Conservation (phyloP, 2,888 invertebrate species). For the Aporophyla nigra region DNA sequence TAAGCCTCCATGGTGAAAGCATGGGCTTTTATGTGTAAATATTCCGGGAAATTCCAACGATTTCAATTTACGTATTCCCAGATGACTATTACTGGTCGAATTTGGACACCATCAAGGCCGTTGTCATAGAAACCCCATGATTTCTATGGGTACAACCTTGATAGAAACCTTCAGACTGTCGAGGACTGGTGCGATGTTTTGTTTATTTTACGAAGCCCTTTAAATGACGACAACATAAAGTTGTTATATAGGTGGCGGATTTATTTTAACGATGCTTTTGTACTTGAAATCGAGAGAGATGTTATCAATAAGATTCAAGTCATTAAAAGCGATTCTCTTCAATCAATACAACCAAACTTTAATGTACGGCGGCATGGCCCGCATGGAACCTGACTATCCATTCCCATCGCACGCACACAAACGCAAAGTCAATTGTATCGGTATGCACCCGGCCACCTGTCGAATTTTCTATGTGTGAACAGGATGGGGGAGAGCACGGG, state of each 20-base stretch:
- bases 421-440: slow-evolving; percentile 49
- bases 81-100: background rate
- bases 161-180: slow-evolving; percentile 34
- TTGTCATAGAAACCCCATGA: slow-evolving; percentile 45
- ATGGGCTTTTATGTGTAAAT: background rate
- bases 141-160: slow-evolving; percentile 46
- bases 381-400: slow-evolving; percentile 22
- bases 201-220: background rate
- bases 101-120: slow-evolving; percentile 30
- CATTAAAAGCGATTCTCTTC: background rate
- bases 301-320: background rate
- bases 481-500: slow-evolving; percentile 73
- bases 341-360: slow-evolving; percentile 31
- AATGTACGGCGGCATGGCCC: background rate
- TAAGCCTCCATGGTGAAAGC: slow-evolving; percentile 33
- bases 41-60: background rate
- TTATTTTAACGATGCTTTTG: background rate
- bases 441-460: slow-evolving; percentile 66
- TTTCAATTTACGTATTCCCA: slow-evolving; percentile 6
- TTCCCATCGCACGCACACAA: slow-evolving; percentile 60
- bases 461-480: slow-evolving; percentile 73
- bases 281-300: background rate
- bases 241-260: background rate
- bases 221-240: background rate
- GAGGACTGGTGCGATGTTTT: background rate